A percentile compares a stretch with the other conserved stretches of the same genome.
These are phyloP conservation scores for Eupithecia vulgata DNA, from an alignment of 2,888 invertebrate genomes.

Conservation along the genomic window DNA sequence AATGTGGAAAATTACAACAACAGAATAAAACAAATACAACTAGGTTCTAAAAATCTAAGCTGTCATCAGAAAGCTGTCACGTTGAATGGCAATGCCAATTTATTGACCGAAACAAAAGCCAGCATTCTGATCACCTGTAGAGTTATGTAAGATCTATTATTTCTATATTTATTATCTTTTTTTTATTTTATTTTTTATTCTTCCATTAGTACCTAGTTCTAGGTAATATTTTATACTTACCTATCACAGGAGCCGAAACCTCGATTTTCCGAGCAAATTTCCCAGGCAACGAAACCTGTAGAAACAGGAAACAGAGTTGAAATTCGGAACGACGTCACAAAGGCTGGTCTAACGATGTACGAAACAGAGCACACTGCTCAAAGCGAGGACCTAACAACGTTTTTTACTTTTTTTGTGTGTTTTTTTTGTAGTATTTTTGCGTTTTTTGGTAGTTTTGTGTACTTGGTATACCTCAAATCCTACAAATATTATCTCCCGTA, in stretches of 20 bases:
- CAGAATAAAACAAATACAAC: too few relatives aligned
- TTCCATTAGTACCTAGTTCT: too few relatives aligned
- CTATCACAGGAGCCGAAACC: background rate
- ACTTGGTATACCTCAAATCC: background rate
- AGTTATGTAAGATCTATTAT: too few relatives aligned
- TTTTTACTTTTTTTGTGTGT: conserved; percentile 8
- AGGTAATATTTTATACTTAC: background rate
- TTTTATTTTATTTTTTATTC: too few relatives aligned
- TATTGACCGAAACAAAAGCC: too few relatives aligned
- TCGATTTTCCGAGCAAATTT: background rate
- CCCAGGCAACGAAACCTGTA: background rate
- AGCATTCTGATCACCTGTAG: too few relatives aligned
- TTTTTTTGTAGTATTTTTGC: background rate
- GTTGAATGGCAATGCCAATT: too few relatives aligned
- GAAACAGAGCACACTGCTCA: conserved; percentile 6
- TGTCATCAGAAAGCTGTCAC: too few relatives aligned
- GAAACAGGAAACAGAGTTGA: background rate
- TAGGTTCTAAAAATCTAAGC: too few relatives aligned
- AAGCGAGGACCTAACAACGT: conserved; percentile 13
- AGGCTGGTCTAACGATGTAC: conserved; percentile 13
- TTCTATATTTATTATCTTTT: too few relatives aligned
- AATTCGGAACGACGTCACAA: conserved; percentile 11
- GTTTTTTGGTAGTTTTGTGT: background rate
- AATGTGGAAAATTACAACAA: too few relatives aligned
- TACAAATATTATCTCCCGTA: background rate